phyloP scores from a whole-genome alignment of 2,888 invertebrate genomes.

The Calliopum simillimum region DNA sequence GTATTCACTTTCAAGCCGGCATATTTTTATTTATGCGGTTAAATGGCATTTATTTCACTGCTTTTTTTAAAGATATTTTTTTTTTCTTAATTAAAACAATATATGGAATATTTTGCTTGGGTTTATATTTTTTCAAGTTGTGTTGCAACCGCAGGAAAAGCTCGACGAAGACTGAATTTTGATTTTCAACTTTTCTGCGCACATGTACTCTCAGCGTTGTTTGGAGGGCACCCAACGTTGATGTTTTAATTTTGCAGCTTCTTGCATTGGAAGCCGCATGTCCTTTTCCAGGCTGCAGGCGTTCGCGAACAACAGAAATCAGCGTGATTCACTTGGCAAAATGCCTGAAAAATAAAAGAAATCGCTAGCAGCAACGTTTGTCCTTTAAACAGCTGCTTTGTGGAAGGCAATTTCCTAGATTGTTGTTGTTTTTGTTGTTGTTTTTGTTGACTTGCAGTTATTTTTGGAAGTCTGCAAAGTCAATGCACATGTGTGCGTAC shows the following conservation, averaged over 20 bases:
- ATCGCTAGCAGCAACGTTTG: not conserved
- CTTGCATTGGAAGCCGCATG: slow-evolving; percentile 8
- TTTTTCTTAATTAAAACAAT: too few species aligned
- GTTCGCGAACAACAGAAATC: not conserved
- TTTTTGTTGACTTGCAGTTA: slow-evolving; percentile 18
- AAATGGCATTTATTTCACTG: not conserved
- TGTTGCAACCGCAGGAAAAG: slow-evolving; percentile 65
- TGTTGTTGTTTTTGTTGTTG: slow-evolving; percentile 18
- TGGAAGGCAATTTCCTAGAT: slow-evolving; percentile 2
- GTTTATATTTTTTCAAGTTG: slow-evolving; percentile 44
- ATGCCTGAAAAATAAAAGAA: slow-evolving; percentile 5
- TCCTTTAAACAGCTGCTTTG: slow-evolving; percentile 25
- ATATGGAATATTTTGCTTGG: slow-evolving; percentile 35
- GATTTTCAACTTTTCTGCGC: slow-evolving; percentile 3
- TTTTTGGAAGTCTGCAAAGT: too few species aligned
- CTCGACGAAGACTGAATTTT: slow-evolving; percentile 66
- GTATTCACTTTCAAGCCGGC: slow-evolving; percentile 17
- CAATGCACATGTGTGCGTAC: too few species aligned
- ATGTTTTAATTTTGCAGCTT: slow-evolving; percentile 6
- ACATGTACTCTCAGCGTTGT: slow-evolving; percentile 26
- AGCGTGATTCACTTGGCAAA: slow-evolving; percentile 21
- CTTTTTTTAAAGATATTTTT: slow-evolving; percentile 20
- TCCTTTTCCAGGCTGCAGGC: slow-evolving; percentile 29
- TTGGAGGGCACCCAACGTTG: not conserved
- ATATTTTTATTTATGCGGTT: slow-evolving; percentile 14